Percentiles rank a stretch among this genome's conserved stretches.
These are phyloP conservation scores for Sphyrna mokarran DNA, from an alignment of 2,113 vertebrate genomes.

Conservation along the genomic window DNA sequence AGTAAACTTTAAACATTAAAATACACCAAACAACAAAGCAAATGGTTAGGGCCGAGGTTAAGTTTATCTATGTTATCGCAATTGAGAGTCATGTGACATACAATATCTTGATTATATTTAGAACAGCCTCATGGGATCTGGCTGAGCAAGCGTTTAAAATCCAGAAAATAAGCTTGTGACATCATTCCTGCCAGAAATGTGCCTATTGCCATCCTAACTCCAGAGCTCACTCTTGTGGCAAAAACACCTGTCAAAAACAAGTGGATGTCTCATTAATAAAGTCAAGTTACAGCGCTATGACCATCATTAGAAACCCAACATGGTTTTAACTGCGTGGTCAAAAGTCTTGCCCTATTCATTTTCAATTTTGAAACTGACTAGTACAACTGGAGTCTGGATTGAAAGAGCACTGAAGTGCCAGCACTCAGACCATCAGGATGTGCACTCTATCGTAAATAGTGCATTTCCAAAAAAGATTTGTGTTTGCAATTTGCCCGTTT, in stretches of 20 bases:
- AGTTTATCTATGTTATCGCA: not conserved
- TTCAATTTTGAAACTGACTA: not conserved
- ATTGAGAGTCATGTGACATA: not conserved
- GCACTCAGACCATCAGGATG: not conserved
- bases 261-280: no score
- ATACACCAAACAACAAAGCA: not conserved
- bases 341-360: not conserved
- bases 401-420: not conserved
- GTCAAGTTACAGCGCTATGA: no score
- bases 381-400: not conserved
- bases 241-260: no score
- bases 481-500: not conserved
- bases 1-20: not conserved
- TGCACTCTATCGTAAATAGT: not conserved
- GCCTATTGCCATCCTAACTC: not conserved
- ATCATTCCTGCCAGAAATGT: no score
- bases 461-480: not conserved
- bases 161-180: not conserved
- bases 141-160: not conserved
- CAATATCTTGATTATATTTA: not conserved
- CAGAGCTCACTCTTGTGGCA: not conserved
- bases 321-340: no score
- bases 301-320: no score
- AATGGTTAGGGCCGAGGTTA: not conserved
- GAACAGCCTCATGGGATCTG: not conserved